phyloP scores from a whole-genome alignment of 2,113 vertebrate species.

The Coracopsis vasa region DNA sequence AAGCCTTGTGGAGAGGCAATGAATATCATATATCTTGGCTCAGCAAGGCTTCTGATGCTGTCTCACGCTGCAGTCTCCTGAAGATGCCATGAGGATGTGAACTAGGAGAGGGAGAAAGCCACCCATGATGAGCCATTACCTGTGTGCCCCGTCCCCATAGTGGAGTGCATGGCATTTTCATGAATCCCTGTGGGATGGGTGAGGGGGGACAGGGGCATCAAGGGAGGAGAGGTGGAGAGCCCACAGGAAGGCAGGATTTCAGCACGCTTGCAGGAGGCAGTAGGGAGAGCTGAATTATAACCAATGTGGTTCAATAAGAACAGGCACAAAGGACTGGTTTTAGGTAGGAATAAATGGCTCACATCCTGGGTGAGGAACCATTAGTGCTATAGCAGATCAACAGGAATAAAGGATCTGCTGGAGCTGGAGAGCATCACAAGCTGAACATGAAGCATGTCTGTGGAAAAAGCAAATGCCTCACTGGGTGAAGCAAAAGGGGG shows the following conservation, averaged over 20 bases:
- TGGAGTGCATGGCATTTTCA: fast-evolving
- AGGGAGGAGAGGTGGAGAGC: neutral
- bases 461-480: neutral
- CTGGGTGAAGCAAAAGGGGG: fast-evolving
- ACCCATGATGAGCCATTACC: neutral
- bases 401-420: neutral
- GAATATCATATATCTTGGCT: conserved; percentile 28
- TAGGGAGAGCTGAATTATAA: neutral
- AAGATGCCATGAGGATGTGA: neutral
- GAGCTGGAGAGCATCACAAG: neutral
- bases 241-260: neutral
- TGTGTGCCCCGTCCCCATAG: fast-evolving
- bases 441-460: fast-evolving
- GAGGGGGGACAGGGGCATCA: neutral
- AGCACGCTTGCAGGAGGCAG: fast-evolving
- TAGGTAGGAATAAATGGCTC: neutral
- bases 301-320: fast-evolving
- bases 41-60: neutral
- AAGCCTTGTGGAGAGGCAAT: conserved; percentile 51
- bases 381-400: neutral
- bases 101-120: neutral
- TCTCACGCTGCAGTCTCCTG: neutral
- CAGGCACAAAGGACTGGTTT: neutral
- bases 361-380: fast-evolving
- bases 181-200: neutral